A percentile compares a stretch with the other conserved stretches of the same genome.
phyloP scores from a whole-genome alignment of 2,113 vertebrate species.

The Leiothrix lutea region DNA sequence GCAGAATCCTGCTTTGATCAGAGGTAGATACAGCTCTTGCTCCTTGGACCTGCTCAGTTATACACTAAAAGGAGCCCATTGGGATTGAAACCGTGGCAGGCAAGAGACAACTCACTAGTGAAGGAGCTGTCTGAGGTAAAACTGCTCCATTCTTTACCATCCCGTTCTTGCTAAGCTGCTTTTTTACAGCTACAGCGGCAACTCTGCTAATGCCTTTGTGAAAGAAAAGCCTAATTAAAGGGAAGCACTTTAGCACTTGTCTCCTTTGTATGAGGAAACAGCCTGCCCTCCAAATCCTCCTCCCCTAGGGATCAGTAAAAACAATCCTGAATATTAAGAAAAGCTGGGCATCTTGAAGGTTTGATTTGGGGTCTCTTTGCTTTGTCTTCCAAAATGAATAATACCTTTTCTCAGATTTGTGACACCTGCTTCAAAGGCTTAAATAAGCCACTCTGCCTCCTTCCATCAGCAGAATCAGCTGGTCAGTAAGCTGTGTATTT shows the following conservation, averaged over 20 bases:
- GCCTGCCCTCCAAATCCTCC: not conserved
- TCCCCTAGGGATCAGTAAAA: not conserved
- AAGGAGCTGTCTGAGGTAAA: not conserved
- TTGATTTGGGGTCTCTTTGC: not conserved
- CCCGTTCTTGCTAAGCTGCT: not conserved
- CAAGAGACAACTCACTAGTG: not conserved
- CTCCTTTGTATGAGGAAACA: not conserved
- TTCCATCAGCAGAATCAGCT: conserved; percentile 2
- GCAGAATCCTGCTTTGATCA: not conserved
- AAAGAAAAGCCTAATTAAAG: conserved; percentile 6
- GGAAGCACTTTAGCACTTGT: not conserved
- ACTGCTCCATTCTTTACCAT: not conserved
- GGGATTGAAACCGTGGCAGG: not conserved
- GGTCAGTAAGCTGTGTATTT: not conserved
- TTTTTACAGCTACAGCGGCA: not conserved
- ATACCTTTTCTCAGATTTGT: not conserved
- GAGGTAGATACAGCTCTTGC: not conserved
- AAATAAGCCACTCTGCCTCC: not conserved
- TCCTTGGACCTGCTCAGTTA: not conserved
- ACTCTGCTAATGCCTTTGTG: not conserved
- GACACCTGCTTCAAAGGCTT: not conserved
- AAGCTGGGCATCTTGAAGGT: not conserved
- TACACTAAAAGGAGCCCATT: not conserved
- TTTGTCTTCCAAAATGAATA: conserved; percentile 1
- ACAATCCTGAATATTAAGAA: not conserved